Percentiles rank a stretch among this genome's conserved stretches.
Evolutionary conservation across 2,888 invertebrate species (phyloP).

Genomic region (Dyspetes luteomarginatus): DNA sequence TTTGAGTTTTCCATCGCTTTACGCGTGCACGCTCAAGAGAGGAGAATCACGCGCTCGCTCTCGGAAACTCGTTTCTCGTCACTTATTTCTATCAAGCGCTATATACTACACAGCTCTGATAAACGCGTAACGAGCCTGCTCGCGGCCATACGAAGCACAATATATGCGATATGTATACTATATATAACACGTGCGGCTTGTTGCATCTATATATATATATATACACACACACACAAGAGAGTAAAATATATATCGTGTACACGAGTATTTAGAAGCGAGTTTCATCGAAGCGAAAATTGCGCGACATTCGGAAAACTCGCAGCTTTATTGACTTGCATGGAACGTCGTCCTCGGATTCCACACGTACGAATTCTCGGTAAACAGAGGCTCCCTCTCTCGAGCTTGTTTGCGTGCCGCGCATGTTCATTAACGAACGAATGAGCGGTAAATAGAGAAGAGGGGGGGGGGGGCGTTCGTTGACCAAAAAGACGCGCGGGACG

Average conservation of each 20-base stretch:
- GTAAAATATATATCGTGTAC: conserved; percentile 21
- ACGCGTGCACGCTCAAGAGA: conserved; percentile 30
- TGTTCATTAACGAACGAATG: not conserved
- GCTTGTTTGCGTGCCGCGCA: not conserved
- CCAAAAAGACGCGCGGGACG: too few species aligned
- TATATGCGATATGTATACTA: too few species aligned
- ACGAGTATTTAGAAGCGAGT: conserved; percentile 1
- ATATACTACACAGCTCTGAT: too few species aligned
- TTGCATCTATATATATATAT: not conserved
- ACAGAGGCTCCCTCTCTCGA: conserved; percentile 13
- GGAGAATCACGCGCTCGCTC: conserved; percentile 57
- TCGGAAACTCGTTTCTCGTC: conserved; percentile 57
- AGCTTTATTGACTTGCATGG: conserved; percentile 19
- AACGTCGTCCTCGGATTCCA: conserved; percentile 59
- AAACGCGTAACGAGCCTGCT: conserved; percentile 59
- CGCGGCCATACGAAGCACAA: too few species aligned
- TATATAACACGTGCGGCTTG: too few species aligned
- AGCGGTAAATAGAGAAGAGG: too few species aligned
- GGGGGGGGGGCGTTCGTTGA: too few species aligned
- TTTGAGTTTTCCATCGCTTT: too few species aligned
- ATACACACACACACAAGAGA: conserved; percentile 1
- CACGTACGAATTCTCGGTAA: conserved; percentile 52
- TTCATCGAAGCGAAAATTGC: conserved; percentile 49
- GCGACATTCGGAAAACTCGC: conserved; percentile 51
- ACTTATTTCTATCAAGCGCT: conserved; percentile 41